Evolutionary conservation across 1,140 invertebrate species (phyloP), one percentile per base, ranked within the genome.

Genomic region (Papilio aristodemus): DNA sequence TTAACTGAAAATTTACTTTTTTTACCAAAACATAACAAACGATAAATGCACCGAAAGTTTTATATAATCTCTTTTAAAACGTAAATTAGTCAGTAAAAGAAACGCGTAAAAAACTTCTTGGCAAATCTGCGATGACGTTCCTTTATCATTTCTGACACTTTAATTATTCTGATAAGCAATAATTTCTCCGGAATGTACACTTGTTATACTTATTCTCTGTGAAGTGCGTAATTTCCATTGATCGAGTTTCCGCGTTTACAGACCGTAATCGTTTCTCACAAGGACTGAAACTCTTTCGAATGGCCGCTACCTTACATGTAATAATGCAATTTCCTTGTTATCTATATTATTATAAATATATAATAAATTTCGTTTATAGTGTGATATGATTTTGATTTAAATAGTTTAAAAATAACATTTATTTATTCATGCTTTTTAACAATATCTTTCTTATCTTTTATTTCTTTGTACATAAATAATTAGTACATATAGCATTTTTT

Each of bases 291-390:
- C 32, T 60, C 43, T 50, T 17, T 60, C 36, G 36, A 60, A 4
- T 11, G n/a, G 14, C 46, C 1, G 46, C 22, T 38, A 62, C 59
- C 59, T 37, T 19, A 62, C 59, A 62, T 36, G 36, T 62, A 62
- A 59, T 54, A 54, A n/a, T n/a, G n/a, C 25, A 32, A 39, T 38
- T 62, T 62, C 59, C 59, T 62, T 39, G 32, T 62, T 62, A n/a
- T n/a, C n/a, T 14, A 36, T 59, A 59, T 9, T 14, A 7, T 14
- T 59, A 36, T 59, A 11, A 54, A 25, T 22, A 19, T 54, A 11
- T 22, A 13, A 1, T 3, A 54, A 1, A 11, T 11, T 22, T 22
- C 5, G 9, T 5, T 54, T 9, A 54, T 13, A 54, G 9, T 22
- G 2, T 25, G 10, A 9, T 3, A 32, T 32, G 27, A 32, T 32